A percentile compares a stretch with the other conserved stretches of the same genome.
These are phyloP conservation scores for Lepidurus packardi DNA, from an alignment of 1,140 invertebrate species.

Conservation along the genomic window DNA sequence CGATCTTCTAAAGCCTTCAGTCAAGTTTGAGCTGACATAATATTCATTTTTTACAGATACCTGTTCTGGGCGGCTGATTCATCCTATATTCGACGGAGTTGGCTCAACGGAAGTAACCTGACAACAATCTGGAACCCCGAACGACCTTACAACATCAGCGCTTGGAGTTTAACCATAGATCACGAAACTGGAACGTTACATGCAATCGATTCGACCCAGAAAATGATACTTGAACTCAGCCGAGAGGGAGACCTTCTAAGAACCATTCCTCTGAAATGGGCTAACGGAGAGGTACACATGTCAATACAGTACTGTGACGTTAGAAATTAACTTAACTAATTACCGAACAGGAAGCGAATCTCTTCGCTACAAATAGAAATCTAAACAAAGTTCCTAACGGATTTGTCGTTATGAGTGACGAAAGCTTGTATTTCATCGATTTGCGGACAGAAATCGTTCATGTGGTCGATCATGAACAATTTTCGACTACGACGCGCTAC, in stretches of 20 bases:
- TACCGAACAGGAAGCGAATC: not conserved
- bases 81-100: not conserved
- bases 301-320: not conserved
- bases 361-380: not conserved
- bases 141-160: not conserved
- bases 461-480: not conserved
- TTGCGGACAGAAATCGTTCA: not conserved
- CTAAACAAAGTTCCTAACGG: not conserved
- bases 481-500: not conserved
- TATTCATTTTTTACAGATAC: not conserved
- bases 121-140: not conserved
- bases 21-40: not conserved
- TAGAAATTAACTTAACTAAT: not conserved
- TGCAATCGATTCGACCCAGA: not conserved
- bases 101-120: not conserved
- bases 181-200: not conserved
- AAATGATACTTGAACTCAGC: not conserved
- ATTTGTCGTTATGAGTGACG: not conserved
- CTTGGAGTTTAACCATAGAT: slow-evolving; percentile 1
- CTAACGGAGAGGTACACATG: not conserved
- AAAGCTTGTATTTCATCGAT: not conserved
- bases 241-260: not conserved
- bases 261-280: not conserved
- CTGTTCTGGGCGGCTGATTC: not conserved
- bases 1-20: not conserved